Base-by-base conservation (phyloP, 2,888 invertebrate genomes). In the Mimumesa dahlbomi region DNA sequence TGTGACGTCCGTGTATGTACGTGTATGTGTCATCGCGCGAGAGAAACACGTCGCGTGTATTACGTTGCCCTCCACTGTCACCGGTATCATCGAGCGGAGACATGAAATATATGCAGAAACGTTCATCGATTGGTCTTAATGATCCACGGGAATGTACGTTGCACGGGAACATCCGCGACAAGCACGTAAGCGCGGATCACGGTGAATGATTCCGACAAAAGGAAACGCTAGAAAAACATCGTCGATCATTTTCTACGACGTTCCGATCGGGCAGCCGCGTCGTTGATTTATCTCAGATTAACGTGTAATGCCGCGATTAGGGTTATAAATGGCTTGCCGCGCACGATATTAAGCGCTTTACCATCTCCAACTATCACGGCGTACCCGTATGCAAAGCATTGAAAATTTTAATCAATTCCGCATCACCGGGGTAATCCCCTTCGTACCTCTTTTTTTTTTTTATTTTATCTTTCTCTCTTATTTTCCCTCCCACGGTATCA, bases 201-300 rank as follows among this genome's bases (percentile, higher is more conserved):
- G 45, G 40, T 69, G 56, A 71, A 68, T 42, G 52, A 53, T 48
- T 6, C 54, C 50, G 68, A 58, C 68, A 71, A 71, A 71, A 66
- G 53, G 49, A 70, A 61, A 52, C 53, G 50, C 18, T 38, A 54
- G 31, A 21, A 16, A 36, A 38, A 40, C n/a, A n/a, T 68, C 73
- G 56, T 73, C 50, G 67, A 73, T 72, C 72, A 72, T 67, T 62
- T 63, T 42, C 63, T 42, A 16, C 46, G 63, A 62, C 50, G 52
- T 53, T 53, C 38, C 59, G 52, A 73, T 70, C 25, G 43, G 38
- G 29, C 34, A n/a, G n/a, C n/a, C n/a, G 9, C 38, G 49, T 46
- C 42, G 46, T 50, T 62, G 43, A 73, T 73, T 63, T 56, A 54
- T 48, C 63, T 43, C 31, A 18, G 59, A 63, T 72, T 72, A 73